Evolutionary conservation across 2,888 invertebrate genomes (phyloP).

Genomic region (Melitaea athalia): DNA sequence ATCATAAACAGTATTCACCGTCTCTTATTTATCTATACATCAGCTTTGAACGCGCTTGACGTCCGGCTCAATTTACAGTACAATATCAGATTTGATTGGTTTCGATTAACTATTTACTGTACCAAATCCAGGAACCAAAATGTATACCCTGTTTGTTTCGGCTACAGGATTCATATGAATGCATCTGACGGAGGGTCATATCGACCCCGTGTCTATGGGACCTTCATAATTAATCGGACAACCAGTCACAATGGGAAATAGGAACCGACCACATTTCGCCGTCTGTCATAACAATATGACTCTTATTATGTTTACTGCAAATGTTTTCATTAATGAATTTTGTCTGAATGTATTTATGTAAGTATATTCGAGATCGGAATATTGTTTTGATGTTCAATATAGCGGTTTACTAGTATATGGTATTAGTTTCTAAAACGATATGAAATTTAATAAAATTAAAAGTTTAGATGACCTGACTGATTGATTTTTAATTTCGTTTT

Average conservation of each 20-base stretch:
- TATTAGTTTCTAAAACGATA: too few species aligned
- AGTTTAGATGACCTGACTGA: too few species aligned
- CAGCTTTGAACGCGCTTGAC: background rate
- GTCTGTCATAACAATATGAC: constrained; percentile 29
- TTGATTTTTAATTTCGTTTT: too few species aligned
- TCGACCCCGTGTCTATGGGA: constrained; percentile 20
- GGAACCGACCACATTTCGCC: constrained; percentile 24
- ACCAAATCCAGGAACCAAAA: background rate
- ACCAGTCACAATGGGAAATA: constrained; percentile 18
- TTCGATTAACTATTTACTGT: constrained; percentile 3
- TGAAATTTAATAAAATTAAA: too few species aligned
- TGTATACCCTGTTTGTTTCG: constrained; percentile 13
- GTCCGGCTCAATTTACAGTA: background rate
- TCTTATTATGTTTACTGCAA: constrained; percentile 12
- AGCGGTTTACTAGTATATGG: too few species aligned
- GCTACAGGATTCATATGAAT: background rate
- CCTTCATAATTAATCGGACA: constrained; percentile 34
- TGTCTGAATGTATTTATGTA: too few species aligned
- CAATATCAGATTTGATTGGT: constrained; percentile 5
- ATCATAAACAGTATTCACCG: background rate
- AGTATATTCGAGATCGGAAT: background rate
- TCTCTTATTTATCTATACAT: background rate
- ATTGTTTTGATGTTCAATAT: background rate
- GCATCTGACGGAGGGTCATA: constrained; percentile 3
- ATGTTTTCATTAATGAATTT: constrained; percentile 4